Evolutionary conservation across 2,888 invertebrate species (phyloP), one percentile per base, ranked within the genome.

Genomic region (Ophion slaviceki): DNA sequence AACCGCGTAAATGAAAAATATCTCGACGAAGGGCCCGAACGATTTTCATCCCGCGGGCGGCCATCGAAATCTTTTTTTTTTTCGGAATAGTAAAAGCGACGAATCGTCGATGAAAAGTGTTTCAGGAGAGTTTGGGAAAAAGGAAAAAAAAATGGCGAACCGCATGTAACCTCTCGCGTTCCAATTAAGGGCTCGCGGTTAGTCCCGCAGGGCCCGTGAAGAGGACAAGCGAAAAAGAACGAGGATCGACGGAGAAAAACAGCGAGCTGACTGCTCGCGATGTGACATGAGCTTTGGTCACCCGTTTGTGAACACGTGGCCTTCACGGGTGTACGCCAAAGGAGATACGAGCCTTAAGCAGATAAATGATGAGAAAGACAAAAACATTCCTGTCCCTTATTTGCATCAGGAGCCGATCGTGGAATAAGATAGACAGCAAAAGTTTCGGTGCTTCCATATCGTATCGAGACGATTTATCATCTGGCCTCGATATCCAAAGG

Each of bases 161-260:
- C 24, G 20, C 32, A 28, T 14, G 57, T 28, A 72, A 61, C 57
- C 20, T 59, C 32, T 47, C 36, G 61, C 75, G 80, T 79, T 71
- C 82, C 85, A 80, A 86, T 83, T 82, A 82, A 82, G 82, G 80
- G 80, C 67, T 68, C 47, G 67, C 76, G 20, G 74, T 67, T 11
- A 11, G 59, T 76, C 67, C 71, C 64, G 57, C 40, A 72, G 76
- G 53, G 79, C 32, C 72, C 14, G 5, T 11, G 71, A 64, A 66
- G 72, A 66, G 66, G 66, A 72, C 57, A 67, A 75, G 45, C 61
- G 66, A 74, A 59, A 24, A 47, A 79, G 24, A 71, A 24, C 28
- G 28, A 36, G n/a, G 78, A 40, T 32, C n/a, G 74, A 75, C 59
- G 24, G 47, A 57, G 64, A 68, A 64, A 75, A 57, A 74, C 28